Percentiles rank a stretch among this genome's conserved stretches.
These are phyloP conservation scores for Lacerta bilineata DNA, from an alignment of 2,797 vertebrate genomes.

Conservation along the genomic window DNA sequence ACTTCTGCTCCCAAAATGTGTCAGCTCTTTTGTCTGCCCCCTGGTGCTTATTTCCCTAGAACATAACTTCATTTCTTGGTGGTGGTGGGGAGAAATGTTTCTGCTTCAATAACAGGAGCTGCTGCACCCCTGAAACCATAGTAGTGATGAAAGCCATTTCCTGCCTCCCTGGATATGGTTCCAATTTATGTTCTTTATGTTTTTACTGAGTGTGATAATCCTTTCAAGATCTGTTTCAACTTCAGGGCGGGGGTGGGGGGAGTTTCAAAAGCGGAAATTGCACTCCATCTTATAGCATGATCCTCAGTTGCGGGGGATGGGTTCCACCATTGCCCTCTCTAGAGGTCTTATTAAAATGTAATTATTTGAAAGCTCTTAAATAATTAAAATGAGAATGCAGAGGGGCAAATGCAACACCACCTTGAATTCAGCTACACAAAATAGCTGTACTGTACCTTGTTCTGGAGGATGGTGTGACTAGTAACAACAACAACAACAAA, in stretches of 20 bases:
- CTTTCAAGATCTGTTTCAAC: conserved; percentile 6
- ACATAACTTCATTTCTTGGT: conserved; percentile 25
- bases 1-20: neutral
- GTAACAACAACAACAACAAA: neutral
- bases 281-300: neutral
- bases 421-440: neutral
- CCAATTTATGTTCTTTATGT: neutral
- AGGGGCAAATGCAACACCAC: neutral
- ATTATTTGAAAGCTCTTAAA: neutral
- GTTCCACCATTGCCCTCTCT: neutral
- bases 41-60: conserved; percentile 10
- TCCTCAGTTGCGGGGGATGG: neutral
- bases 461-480: neutral
- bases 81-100: conserved; percentile 12
- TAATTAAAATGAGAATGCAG: neutral
- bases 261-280: neutral
- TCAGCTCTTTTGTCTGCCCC: conserved; percentile 18
- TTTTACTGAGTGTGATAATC: neutral
- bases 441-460: neutral
- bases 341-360: neutral
- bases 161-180: conserved; percentile 35
- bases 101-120: neutral
- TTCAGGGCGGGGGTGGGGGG: neutral
- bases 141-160: fast-evolving
- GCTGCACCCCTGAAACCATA: fast-evolving